phyloP scores from a whole-genome alignment of 1,140 invertebrate genomes.

The Melitaea cinxia region DNA sequence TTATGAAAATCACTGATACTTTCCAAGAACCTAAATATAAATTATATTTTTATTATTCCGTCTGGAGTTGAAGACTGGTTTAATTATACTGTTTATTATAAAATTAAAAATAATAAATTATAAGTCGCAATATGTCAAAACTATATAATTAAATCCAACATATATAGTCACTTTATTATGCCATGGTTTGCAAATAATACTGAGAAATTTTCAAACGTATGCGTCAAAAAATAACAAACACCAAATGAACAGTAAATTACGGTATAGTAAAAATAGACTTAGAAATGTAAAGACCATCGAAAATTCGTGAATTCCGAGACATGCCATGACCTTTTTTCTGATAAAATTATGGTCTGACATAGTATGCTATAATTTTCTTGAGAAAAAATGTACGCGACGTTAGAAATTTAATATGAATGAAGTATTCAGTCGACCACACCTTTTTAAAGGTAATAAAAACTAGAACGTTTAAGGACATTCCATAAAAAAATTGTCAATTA shows the following conservation, averaged over 20 bases:
- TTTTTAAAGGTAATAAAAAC: constrained; percentile 11
- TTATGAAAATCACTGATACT: too few species aligned
- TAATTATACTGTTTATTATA: too few species aligned
- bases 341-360: constrained; percentile 20
- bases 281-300: not conserved
- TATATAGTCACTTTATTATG: too few species aligned
- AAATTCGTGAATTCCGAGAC: constrained; percentile 11
- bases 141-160: too few species aligned
- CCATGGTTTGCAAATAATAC: too few species aligned
- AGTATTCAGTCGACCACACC: constrained; percentile 13
- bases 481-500: not conserved
- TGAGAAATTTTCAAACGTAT: not conserved
- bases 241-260: not conserved
- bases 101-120: too few species aligned
- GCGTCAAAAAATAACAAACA: not conserved
- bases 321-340: constrained; percentile 10
- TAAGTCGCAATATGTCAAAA: too few species aligned
- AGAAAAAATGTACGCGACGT: constrained; percentile 9
- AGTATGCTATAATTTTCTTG: constrained; percentile 23
- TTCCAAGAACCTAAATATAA: too few species aligned
- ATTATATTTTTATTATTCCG: too few species aligned
- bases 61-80: too few species aligned
- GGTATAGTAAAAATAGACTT: not conserved
- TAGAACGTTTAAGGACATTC: not conserved
- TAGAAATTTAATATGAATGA: constrained; percentile 21